These are phyloP conservation scores for Venustoraphidia nigricollis DNA, from an alignment of 2,888 invertebrate genomes.

Conservation along the genomic window DNA sequence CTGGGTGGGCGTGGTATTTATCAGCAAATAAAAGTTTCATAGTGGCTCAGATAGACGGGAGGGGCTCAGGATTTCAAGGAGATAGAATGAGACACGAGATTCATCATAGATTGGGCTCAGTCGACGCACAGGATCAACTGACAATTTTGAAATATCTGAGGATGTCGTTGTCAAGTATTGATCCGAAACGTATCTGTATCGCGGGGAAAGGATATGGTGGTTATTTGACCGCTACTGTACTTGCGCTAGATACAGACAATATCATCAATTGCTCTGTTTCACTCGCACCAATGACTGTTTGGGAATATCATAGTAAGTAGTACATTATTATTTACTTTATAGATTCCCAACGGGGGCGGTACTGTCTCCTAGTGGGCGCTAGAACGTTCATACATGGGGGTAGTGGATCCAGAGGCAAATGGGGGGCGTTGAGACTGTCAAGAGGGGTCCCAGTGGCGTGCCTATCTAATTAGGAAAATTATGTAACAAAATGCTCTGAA, in stretches of 20 bases:
- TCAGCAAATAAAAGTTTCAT: conserved; percentile 69
- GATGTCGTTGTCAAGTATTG: conserved; percentile 67
- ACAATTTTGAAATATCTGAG: conserved; percentile 50
- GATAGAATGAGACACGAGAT: conserved; percentile 56
- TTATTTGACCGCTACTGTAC: conserved; percentile 65
- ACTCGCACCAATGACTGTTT: conserved; percentile 76
- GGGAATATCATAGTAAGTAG: conserved; percentile 57
- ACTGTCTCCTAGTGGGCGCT: too few relatives aligned
- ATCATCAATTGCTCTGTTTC: conserved; percentile 74
- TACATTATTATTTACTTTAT: neutral
- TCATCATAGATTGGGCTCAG: conserved; percentile 43
- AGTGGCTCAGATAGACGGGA: conserved; percentile 76
- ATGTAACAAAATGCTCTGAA: too few relatives aligned
- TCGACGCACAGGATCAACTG: conserved; percentile 50
- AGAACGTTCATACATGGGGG: too few relatives aligned
- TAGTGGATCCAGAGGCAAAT: too few relatives aligned
- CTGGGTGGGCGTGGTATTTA: conserved; percentile 76
- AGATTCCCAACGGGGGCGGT: too few relatives aligned
- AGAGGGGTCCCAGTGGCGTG: too few relatives aligned
- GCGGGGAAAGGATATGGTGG: conserved; percentile 86
- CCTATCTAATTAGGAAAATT: too few relatives aligned
- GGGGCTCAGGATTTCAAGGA: conserved; percentile 76
- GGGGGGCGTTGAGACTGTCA: too few relatives aligned
- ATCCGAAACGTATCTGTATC: conserved; percentile 63
- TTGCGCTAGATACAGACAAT: conserved; percentile 58